These are phyloP conservation scores for Catalaphyllia jardinei DNA, from an alignment of 64 coral and sea anemone genomes.

Conservation along the genomic window DNA sequence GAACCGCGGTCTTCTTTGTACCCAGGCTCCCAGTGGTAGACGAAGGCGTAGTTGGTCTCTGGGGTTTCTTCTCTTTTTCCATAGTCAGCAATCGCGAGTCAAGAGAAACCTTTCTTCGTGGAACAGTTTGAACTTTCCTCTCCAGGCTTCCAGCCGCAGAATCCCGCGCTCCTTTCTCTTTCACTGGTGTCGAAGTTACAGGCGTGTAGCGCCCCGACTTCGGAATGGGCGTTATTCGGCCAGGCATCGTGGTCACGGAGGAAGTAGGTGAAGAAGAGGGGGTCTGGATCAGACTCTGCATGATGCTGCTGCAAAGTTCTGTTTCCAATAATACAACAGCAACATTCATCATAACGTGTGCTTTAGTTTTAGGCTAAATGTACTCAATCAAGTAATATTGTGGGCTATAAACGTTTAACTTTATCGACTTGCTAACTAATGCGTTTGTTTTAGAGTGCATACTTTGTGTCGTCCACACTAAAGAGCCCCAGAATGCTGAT, in stretches of 20 bases:
- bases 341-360: too few relatives aligned
- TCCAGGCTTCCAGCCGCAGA: slow-evolving; percentile 39
- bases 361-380: too few relatives aligned
- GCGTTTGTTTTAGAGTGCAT: too few relatives aligned
- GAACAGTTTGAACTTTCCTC: slow-evolving; percentile 26
- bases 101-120: slow-evolving; percentile 40
- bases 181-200: slow-evolving; percentile 9
- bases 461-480: too few relatives aligned
- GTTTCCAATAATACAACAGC: not conserved
- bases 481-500: too few relatives aligned
- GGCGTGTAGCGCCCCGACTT: slow-evolving; percentile 54
- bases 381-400: too few relatives aligned
- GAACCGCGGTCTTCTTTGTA: not conserved
- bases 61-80: slow-evolving; percentile 49
- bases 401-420: too few relatives aligned
- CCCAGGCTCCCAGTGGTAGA: slow-evolving; percentile 15
- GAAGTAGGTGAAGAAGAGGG: slow-evolving; percentile 42
- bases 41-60: slow-evolving; percentile 29
- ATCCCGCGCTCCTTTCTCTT: slow-evolving; percentile 41
- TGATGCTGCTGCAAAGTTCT: slow-evolving; percentile 43
- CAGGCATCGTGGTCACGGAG: slow-evolving; percentile 23
- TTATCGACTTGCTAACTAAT: too few relatives aligned
- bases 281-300: slow-evolving; percentile 48
- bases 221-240: slow-evolving; percentile 26
- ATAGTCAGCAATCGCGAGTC: slow-evolving; percentile 37